phyloP scores from a whole-genome alignment of 2,888 invertebrate species.

The Rotaria sp. region DNA sequence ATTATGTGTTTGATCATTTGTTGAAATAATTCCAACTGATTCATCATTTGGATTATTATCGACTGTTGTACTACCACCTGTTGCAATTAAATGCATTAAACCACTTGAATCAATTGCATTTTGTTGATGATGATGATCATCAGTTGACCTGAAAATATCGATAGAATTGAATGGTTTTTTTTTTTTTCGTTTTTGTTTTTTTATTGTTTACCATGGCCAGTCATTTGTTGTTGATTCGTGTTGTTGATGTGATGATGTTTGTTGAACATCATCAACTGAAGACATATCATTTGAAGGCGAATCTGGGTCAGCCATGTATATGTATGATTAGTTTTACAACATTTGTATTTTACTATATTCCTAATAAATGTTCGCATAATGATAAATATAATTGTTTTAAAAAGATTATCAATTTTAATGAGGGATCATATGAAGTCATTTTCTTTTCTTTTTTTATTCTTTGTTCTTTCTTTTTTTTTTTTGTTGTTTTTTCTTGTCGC shows the following conservation, averaged over 20 bases:
- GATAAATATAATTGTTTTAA: background rate
- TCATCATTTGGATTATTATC: background rate
- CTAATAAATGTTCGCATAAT: background rate
- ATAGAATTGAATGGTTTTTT: background rate
- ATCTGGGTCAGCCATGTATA: conserved; percentile 2
- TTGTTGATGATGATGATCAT: background rate
- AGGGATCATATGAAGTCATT: background rate
- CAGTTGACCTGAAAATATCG: background rate
- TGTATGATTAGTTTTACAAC: background rate
- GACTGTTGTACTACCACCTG: background rate
- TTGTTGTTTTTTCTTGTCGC: background rate
- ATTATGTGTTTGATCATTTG: background rate
- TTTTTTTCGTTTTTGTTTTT: background rate
- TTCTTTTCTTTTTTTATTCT: background rate
- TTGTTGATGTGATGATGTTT: background rate
- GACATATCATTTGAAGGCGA: conserved; percentile 5
- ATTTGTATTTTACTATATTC: background rate
- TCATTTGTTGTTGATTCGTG: background rate
- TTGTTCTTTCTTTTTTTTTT: background rate
- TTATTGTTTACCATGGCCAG: conserved; percentile 1
- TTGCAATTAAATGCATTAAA: conserved; percentile 3
- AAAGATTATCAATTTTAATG: background rate
- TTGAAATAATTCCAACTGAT: background rate
- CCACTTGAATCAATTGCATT: conserved; percentile 1
- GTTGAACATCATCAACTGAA: background rate